Evolutionary conservation across 2,797 vertebrate species (phyloP).

Genomic region (Miichthys miiuy): DNA sequence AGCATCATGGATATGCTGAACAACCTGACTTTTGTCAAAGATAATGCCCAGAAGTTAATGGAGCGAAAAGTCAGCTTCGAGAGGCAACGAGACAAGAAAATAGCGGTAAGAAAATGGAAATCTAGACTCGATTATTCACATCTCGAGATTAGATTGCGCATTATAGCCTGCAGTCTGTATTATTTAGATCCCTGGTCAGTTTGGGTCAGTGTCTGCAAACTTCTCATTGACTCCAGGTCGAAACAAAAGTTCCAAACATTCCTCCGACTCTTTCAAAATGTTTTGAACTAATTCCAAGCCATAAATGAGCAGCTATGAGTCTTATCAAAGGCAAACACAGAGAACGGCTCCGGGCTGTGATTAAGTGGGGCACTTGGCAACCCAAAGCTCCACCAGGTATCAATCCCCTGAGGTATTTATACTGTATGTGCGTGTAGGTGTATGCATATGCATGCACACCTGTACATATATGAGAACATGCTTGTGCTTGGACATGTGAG

Average conservation of each 20-base stretch:
- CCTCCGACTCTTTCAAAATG: constrained; percentile 17
- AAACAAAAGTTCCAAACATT: constrained; percentile 19
- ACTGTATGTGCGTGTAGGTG: constrained; percentile 9
- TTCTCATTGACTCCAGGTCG: background rate
- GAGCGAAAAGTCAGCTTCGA: constrained; percentile 97
- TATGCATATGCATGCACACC: background rate
- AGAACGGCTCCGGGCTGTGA: constrained; percentile 44
- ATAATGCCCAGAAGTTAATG: constrained; percentile 91
- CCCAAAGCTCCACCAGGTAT: constrained; percentile 37
- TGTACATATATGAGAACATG: background rate
- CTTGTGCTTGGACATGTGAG: constrained; percentile 6
- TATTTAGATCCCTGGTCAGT: background rate
- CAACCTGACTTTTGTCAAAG: constrained; percentile 92
- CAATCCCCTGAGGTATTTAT: constrained; percentile 11
- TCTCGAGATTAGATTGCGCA: background rate
- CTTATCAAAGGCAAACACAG: constrained; percentile 38
- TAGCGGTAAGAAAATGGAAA: constrained; percentile 64
- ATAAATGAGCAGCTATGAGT: constrained; percentile 34
- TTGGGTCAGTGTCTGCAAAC: background rate
- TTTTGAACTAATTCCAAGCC: constrained; percentile 27
- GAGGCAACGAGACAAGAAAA: constrained; percentile 86
- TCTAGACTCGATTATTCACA: background rate
- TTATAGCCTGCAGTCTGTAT: background rate
- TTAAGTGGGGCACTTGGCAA: constrained; percentile 48
- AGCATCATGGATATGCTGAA: constrained; percentile 93